A percentile compares a stretch with the other conserved stretches of the same genome.
These are phyloP conservation scores for Ecliptopera silaceata DNA, from an alignment of 2,888 invertebrate species.

Conservation along the genomic window DNA sequence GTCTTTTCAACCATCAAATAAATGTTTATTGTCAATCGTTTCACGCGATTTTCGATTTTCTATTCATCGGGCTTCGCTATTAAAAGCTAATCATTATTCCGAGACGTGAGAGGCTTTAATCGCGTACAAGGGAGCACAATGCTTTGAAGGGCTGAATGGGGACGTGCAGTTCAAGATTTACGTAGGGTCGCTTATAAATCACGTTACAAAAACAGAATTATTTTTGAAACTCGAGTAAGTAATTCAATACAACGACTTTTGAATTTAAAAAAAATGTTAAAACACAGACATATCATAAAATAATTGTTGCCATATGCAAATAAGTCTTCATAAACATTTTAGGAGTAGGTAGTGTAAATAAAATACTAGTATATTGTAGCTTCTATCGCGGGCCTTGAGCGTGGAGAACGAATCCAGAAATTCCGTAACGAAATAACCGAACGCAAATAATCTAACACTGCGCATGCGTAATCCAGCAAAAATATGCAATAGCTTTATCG, in stretches of 20 bases:
- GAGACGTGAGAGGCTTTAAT: constrained; percentile 24
- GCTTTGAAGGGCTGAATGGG: constrained; percentile 15
- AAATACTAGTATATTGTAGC: no score
- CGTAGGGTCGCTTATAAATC: neutral
- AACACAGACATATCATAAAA: no score
- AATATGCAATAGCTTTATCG: no score
- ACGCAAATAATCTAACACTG: no score
- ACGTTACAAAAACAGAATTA: neutral
- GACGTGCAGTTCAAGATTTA: constrained; percentile 20
- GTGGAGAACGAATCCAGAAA: no score
- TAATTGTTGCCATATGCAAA: no score
- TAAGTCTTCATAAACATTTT: no score
- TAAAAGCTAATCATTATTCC: constrained; percentile 31
- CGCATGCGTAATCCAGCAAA: no score
- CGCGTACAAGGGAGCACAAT: constrained; percentile 24
- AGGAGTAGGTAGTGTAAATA: no score
- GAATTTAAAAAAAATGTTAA: no score
- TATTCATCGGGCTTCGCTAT: constrained; percentile 26
- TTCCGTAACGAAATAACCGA: no score
- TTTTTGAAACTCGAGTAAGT: neutral
- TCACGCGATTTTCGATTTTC: constrained; percentile 27
- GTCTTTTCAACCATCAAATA: constrained; percentile 20
- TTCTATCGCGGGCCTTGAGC: no score
- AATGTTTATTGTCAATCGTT: constrained; percentile 27
- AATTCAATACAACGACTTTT: neutral